Conservation (phyloP, 92 coral and sea anemone genomes). For the Phymanthus crucifer region DNA sequence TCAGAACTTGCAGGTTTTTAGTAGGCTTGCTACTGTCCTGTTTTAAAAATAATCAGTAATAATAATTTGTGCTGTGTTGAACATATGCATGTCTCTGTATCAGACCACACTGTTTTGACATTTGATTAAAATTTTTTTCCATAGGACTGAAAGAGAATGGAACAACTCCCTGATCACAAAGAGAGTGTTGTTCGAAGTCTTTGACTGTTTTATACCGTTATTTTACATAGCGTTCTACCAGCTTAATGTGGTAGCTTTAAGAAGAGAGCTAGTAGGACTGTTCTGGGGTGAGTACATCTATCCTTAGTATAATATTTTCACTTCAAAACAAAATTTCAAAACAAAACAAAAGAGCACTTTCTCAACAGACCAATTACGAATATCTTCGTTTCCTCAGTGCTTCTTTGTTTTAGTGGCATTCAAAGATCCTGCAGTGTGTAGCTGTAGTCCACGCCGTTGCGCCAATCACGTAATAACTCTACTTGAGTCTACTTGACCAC, state of each 20-base stretch:
- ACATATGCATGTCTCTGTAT: too few species aligned
- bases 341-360: background rate
- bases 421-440: too few species aligned
- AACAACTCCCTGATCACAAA: constrained; percentile 89
- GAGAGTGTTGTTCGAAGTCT: constrained; percentile 94
- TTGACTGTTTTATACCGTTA: constrained; percentile 95
- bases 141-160: constrained; percentile 97
- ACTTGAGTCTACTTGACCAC: too few species aligned
- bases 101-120: too few species aligned
- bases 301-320: background rate
- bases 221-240: constrained; percentile 99
- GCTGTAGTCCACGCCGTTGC: too few species aligned
- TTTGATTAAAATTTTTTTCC: constrained; percentile 3
- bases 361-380: too few species aligned
- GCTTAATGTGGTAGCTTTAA: constrained; percentile 90
- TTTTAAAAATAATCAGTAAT: too few species aligned
- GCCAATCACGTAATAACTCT: too few species aligned
- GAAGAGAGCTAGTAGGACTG: constrained; percentile 94
- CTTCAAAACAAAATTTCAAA: background rate
- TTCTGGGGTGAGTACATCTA: constrained; percentile 80
- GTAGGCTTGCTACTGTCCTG: too few species aligned
- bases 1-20: too few species aligned
- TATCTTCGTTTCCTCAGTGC: too few species aligned
- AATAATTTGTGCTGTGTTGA: constrained; percentile 87
- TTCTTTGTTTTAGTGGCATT: too few species aligned